These are phyloP conservation scores for Raja brachyura DNA, from an alignment of 2,113 vertebrate genomes.

Conservation along the genomic window DNA sequence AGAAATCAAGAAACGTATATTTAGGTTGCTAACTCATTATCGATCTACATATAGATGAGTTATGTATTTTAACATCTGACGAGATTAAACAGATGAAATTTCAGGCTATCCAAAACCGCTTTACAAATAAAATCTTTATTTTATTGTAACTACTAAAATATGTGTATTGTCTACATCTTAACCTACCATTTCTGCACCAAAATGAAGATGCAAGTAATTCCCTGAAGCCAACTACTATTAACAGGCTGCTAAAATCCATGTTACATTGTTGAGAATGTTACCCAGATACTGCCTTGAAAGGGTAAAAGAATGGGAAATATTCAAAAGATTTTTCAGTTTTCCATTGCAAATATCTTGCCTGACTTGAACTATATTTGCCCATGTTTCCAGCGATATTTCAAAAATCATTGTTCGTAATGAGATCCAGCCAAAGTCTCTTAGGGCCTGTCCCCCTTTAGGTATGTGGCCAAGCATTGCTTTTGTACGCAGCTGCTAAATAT, in stretches of 20 bases:
- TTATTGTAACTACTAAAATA: neutral
- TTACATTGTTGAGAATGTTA: neutral
- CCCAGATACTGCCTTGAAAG: neutral
- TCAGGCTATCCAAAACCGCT: neutral
- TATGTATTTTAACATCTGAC: neutral
- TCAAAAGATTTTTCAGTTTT: neutral
- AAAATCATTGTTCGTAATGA: slow-evolving; percentile 42
- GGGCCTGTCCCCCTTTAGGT: slow-evolving; percentile 48
- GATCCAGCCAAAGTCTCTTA: slow-evolving; percentile 46
- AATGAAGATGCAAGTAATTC: no score
- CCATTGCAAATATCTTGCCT: neutral
- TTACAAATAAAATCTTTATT: neutral
- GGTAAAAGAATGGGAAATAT: neutral
- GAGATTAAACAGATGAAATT: neutral
- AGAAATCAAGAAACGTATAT: neutral
- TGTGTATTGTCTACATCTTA: neutral
- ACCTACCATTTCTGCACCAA: neutral
- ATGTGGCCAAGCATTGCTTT: slow-evolving; percentile 49
- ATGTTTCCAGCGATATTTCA: slow-evolving; percentile 34
- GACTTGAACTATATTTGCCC: neutral
- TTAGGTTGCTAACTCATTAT: neutral
- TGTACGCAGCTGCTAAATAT: slow-evolving; percentile 52
- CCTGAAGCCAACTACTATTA: neutral
- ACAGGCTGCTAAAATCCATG: neutral
- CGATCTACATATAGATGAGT: neutral